Evolutionary conservation across 2,113 vertebrate species (phyloP).

Genomic region (Falco punctatus): DNA sequence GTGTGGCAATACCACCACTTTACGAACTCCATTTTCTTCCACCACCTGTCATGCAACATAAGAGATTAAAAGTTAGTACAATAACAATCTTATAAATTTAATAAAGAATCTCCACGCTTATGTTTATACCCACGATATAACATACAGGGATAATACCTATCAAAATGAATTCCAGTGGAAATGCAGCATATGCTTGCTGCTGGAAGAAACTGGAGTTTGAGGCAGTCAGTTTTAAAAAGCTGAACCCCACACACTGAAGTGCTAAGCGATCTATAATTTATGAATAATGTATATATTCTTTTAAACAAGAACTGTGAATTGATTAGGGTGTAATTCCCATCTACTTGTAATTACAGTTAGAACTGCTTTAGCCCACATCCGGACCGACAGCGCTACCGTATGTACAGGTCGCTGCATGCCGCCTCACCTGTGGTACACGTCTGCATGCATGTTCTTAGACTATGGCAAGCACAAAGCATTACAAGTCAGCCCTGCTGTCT

Average conservation of each 20-base stretch:
- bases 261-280: neutral
- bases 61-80: neutral
- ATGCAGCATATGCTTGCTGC: rapidly evolving
- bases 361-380: neutral
- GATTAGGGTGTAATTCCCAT: neutral
- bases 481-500: neutral
- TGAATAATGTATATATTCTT: neutral
- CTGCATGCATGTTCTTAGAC: neutral
- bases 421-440: rapidly evolving
- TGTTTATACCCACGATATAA: neutral
- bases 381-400: neutral
- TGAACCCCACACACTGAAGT: neutral
- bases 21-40: conserved; percentile 83
- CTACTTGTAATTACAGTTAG: neutral
- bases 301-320: neutral
- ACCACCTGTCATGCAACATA: conserved; percentile 67
- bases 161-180: neutral
- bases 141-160: neutral
- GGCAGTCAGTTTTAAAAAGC: neutral
- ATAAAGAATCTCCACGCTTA: too few species aligned
- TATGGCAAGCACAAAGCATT: neutral
- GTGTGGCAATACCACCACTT: conserved; percentile 82
- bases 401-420: rapidly evolving
- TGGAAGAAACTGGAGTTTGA: neutral
- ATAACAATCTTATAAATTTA: neutral